These are phyloP conservation scores for Trichogramma dendrolimi DNA, from an alignment of 2,888 invertebrate species.

Conservation along the genomic window DNA sequence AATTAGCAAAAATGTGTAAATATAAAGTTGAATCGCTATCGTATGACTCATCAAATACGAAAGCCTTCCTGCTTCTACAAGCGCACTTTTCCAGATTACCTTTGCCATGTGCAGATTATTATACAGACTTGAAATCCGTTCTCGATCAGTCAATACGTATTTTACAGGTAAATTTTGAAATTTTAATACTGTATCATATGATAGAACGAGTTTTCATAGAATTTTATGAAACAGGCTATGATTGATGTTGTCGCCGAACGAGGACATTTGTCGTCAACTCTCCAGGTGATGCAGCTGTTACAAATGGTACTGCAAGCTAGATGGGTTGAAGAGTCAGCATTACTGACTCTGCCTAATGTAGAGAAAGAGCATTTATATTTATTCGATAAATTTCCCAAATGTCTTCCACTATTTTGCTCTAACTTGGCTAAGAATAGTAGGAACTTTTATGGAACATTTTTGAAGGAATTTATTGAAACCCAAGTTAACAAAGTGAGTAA, in stretches of 20 bases:
- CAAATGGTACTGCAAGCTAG: constrained; percentile 90
- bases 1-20: constrained; percentile 74
- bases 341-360: constrained; percentile 74
- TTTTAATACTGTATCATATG: neutral
- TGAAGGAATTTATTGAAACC: constrained; percentile 63
- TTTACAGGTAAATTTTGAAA: constrained; percentile 65
- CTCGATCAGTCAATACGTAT: constrained; percentile 94
- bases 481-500: constrained; percentile 66
- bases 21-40: constrained; percentile 67
- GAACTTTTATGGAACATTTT: constrained; percentile 58
- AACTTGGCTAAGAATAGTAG: constrained; percentile 52
- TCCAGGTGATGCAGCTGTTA: constrained; percentile 73
- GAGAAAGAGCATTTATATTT: constrained; percentile 62
- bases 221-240: constrained; percentile 71
- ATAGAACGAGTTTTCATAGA: neutral
- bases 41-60: constrained; percentile 89
- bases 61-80: constrained; percentile 88
- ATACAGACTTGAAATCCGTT: constrained; percentile 93
- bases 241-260: constrained; percentile 87
- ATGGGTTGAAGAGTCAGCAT: constrained; percentile 73
- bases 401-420: constrained; percentile 61
- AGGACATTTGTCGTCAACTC: constrained; percentile 81
- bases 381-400: constrained; percentile 50
- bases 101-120: constrained; percentile 88
- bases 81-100: constrained; percentile 83